A percentile compares a stretch with the other conserved stretches of the same genome.
These are phyloP conservation scores for Candoia aspera DNA, from an alignment of 2,113 vertebrate species.

Conservation along the genomic window DNA sequence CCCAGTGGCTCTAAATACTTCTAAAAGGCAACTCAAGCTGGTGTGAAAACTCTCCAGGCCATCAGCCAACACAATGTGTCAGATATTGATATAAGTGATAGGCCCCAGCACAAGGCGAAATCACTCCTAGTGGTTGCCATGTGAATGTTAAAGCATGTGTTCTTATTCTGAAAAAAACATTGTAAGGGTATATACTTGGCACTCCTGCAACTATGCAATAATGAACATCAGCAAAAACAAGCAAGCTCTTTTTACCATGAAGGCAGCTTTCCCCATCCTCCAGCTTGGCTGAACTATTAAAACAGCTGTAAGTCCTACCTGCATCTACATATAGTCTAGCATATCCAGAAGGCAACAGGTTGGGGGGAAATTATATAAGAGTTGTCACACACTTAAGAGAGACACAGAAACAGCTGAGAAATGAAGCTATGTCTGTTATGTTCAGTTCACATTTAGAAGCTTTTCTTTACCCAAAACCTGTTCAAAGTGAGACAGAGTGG, in stretches of 20 bases:
- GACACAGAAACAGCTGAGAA: not conserved
- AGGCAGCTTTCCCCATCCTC: not conserved
- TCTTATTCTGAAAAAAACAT: not conserved
- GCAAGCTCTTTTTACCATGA: not conserved
- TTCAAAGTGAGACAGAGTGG: not conserved
- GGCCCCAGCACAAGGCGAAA: not conserved
- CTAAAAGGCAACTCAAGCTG: not conserved
- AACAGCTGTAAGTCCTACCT: not conserved
- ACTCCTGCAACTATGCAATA: not conserved
- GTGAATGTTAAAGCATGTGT: not conserved
- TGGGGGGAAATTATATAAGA: not conserved
- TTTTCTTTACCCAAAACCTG: not conserved
- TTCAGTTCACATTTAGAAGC: not conserved
- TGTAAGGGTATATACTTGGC: not conserved
- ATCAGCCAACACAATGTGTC: not conserved
- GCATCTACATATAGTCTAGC: not conserved
- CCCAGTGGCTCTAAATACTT: not conserved
- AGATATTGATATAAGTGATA: not conserved
- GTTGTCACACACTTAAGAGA: not conserved
- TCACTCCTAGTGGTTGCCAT: not conserved
- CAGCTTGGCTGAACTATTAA: not conserved
- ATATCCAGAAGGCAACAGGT: not conserved
- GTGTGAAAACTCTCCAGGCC: not conserved
- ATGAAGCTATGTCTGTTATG: not conserved
- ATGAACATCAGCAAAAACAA: not conserved